Base-by-base conservation (phyloP, 35 echinoderm and acorn worm genomes). In the Lytechinus variegatus region DNA sequence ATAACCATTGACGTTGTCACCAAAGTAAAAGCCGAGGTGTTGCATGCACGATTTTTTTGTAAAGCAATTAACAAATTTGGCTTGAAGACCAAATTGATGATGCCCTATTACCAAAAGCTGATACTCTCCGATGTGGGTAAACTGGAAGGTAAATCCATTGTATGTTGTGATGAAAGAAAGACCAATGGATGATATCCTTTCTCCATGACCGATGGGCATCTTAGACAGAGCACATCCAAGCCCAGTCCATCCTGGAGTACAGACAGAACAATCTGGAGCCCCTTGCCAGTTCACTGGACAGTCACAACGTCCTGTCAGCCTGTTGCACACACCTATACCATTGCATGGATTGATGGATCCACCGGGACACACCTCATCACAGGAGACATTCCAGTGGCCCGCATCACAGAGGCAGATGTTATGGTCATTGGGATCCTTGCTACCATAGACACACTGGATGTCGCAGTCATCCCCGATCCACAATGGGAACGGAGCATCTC, bases 401-500 rank as follows among this genome's bases (percentile, higher is more conserved):
- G 11, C 27, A 44, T 97, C 55, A 95, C 98, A 99, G 9, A 99
- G 91, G 95, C 98, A 99, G 13, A 95, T 91, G 71, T 96, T 97
- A 10, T 90, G 86, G 54, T 97, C 72, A 10, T 79, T 54, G 8
- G 95, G 96, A 55, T 96, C 94, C 12, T 55, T 95, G n/a, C 27
- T 33, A 16, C 98, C 98, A 96, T 97, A 99, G 2, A 94, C 27
- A 87, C 98, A 99, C 14, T 86, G 60, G 54, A 95, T 97, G 72
- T 96, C 86, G 92, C 98, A 99, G 86, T 94, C 92, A 61, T 99
- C 96, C 27, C 98, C 98, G 90, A 99, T 99, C 98, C 98, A 99
- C 6, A 96, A n/a, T 53, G 98, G 98, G 92, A 99, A 99, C 10
- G 95, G 94, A 6, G 94, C 92, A 91, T 95, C 94, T 7, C 95